Evolutionary conservation across 2,888 invertebrate species (phyloP), one percentile per base, ranked within the genome.

Genomic region (Copidosoma aretas): DNA sequence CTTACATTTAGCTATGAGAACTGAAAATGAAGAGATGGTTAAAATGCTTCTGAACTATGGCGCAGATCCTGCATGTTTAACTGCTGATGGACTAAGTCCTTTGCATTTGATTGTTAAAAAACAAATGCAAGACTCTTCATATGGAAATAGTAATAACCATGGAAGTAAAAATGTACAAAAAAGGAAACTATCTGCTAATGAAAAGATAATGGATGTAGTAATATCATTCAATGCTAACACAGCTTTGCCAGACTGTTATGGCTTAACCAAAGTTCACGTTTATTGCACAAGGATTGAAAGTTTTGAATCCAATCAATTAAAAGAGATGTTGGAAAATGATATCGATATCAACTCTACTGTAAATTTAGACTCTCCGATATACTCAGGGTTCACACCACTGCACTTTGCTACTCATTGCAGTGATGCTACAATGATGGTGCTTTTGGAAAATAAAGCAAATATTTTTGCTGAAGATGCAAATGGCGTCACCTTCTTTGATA

Each of bases 1-100:
- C 8, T 24, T 67, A 21, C 67, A 67, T 25, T 56, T 67, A 15
- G 61, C 61, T 5, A 56, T 24, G 19, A 25, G 56, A 19, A 57
- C 60, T 32, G 22, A 49, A 10, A 21, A 25, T 3, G 0, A 19
- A 0, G 15, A 61, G 12, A 39, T 24, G 1, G 39, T 41, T 1
- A 14, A n/a, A 14, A 1, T 57, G 15, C 61, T 67, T n/a, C 17
- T 67, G 10, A 49, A 21, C 0, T 19, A 39, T 12, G 39, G 41
- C 0, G 60, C 60, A 1, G 17, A 57, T 21, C 15, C 49, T 1
- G 4, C 22, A 0, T 24, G 51, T 1, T 21, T n/a, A 10, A 56
- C 60, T 8, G 21, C 51, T 4, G 8, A 32, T 10, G 57, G 57
- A 10, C 12, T 67, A n/a, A 67, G 24, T 10, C 56, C 61, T 4